Evolutionary conservation across 2,888 invertebrate genomes (phyloP), one percentile per base, ranked within the genome.

Genomic region (Epicampocera succincta): DNA sequence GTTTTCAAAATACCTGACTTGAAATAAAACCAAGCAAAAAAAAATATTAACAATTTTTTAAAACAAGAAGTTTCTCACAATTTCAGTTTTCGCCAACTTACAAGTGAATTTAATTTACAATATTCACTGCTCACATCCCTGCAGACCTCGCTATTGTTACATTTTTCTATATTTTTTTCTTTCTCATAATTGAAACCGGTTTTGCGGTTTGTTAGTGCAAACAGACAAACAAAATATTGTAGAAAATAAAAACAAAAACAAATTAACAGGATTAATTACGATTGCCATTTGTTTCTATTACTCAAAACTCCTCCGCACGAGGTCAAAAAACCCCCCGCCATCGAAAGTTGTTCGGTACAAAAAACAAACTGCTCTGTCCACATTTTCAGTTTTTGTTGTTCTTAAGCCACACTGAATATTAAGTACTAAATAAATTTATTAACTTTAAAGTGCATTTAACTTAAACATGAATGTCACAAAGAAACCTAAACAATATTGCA

Each of bases 201-300:
- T 75, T 75, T 75, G 75, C 75, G 75, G 75, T 68, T 68, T 44
- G 58, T 60, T 13, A 19, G 52, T 13, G 40, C 19, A 50, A 60
- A 68, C 48, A 33, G 3, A 25, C 25, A 25, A 25, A 25, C 25
- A 25, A 5, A 33, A 63, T 12, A n/a, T 6, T 17, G 12, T 19
- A 40, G n/a, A 8, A 52, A 46, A 15, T 48, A 21, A 21, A 46
- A 21, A 58, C 15, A 25, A 48, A 38, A 11, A 17, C 15, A 72
- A 50, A 65, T 65, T 46, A 48, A 50, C 58, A 65, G 58, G 48
- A 66, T 75, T 75, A 66, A 66, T 75, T 75, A 58, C 58, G 58
- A 58, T 66, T 50, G 50, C 74, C 66, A 50, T 66, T 66, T 58
- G 58, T 66, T 75, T 66, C 40, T 66, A 50, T 66, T 58, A 58